Conservation (phyloP, 2,888 invertebrate genomes). For the Chymomyza procnemis region DNA sequence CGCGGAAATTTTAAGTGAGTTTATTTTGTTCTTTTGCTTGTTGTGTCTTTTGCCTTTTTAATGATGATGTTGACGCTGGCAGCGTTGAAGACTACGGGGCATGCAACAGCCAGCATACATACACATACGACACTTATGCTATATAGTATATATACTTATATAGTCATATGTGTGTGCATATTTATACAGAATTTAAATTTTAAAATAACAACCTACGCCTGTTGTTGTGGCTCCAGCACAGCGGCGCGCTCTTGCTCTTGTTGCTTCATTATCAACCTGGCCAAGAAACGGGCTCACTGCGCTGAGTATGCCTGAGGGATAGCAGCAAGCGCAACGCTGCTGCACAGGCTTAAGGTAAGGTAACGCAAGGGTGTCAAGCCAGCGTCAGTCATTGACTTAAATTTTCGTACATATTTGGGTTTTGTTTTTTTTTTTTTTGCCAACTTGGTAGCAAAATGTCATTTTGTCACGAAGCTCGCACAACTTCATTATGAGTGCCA, state of each 20-base stretch:
- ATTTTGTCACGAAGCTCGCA: slow-evolving; percentile 66
- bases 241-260: slow-evolving; percentile 32
- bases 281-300: slow-evolving; percentile 25
- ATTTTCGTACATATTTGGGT: no score
- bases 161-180: slow-evolving; percentile 45
- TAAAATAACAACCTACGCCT: slow-evolving; percentile 63
- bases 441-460: slow-evolving; percentile 57
- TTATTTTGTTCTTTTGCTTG: slow-evolving; percentile 42
- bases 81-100: slow-evolving; percentile 53
- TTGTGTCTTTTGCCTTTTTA: slow-evolving; percentile 64
- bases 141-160: slow-evolving; percentile 4
- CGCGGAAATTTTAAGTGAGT: slow-evolving; percentile 69
- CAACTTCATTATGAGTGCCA: slow-evolving; percentile 44
- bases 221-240: slow-evolving; percentile 12
- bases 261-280: slow-evolving; percentile 56
- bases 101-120: slow-evolving; percentile 51
- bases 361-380: slow-evolving; percentile 10
- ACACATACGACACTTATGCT: slow-evolving; percentile 7
- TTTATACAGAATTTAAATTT: slow-evolving; percentile 72
- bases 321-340: background rate
- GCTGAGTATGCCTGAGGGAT: background rate
- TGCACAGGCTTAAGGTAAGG: background rate
- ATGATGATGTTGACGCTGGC: slow-evolving; percentile 48
- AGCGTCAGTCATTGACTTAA: slow-evolving; percentile 6
- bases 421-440: no score